Evolutionary conservation across 2,888 invertebrate genomes (phyloP).

Genomic region (Drosophila anceps): DNA sequence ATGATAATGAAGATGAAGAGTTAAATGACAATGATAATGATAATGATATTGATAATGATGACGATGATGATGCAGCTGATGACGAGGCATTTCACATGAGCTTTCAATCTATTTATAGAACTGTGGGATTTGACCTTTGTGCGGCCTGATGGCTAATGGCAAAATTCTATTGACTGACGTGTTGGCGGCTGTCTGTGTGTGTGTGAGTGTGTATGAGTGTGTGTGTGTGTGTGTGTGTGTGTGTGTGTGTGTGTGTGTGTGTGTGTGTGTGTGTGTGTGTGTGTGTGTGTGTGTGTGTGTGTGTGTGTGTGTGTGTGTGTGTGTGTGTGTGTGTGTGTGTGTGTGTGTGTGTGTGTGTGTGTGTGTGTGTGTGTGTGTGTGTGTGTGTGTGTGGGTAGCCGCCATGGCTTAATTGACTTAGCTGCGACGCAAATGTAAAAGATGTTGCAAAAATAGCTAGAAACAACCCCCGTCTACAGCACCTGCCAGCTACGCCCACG

Average conservation of each 20-base stretch:
- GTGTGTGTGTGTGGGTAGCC: conserved; percentile 28
- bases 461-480: neutral
- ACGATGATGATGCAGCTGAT: conserved; percentile 35
- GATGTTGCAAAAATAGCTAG: conserved; percentile 54
- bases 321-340: neutral
- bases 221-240: conserved; percentile 26
- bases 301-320: neutral
- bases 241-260: conserved; percentile 22
- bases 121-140: conserved; percentile 56
- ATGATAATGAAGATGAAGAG: conserved; percentile 42
- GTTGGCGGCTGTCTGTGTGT: neutral
- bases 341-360: neutral
- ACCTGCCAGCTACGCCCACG: neutral
- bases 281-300: conserved; percentile 20
- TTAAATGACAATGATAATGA: conserved; percentile 22
- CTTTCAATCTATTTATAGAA: conserved; percentile 55
- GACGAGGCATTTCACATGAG: conserved; percentile 52
- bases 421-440: conserved; percentile 54
- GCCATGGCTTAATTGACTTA: conserved; percentile 51
- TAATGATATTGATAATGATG: conserved; percentile 4
- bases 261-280: conserved; percentile 6
- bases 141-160: conserved; percentile 35
- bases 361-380: conserved; percentile 2
- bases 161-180: conserved; percentile 21
- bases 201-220: neutral